Evolutionary conservation across 2,888 invertebrate genomes (phyloP).

Genomic region (Incurvaria masculella): DNA sequence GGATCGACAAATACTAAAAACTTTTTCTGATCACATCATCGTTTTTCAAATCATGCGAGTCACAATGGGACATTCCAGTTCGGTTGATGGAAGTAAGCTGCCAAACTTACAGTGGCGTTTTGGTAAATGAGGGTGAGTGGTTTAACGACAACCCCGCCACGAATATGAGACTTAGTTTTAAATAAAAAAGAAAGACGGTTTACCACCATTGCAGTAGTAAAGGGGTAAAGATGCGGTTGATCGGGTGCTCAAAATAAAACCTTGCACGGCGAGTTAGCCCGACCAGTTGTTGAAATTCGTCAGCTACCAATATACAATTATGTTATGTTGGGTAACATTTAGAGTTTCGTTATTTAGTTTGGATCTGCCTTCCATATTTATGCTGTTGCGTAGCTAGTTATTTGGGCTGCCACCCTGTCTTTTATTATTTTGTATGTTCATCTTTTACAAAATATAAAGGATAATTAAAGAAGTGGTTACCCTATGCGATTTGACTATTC

Average conservation of each 20-base stretch:
- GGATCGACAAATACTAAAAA: no score
- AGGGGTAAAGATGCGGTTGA: neutral
- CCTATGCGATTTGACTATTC: no score
- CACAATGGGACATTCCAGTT: neutral
- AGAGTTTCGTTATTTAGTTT: no score
- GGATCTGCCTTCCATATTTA: no score
- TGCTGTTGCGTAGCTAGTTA: no score
- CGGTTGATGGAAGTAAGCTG: conserved; percentile 1
- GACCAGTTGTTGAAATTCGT: conserved; percentile 3
- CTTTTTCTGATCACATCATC: neutral
- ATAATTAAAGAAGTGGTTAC: no score
- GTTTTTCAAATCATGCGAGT: neutral
- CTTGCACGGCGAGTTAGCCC: no score
- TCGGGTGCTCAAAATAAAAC: neutral
- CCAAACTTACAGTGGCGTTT: neutral
- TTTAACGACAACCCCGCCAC: neutral
- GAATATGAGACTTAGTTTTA: neutral
- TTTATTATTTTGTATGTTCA: no score
- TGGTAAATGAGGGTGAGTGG: conserved; percentile 8
- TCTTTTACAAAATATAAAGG: no score
- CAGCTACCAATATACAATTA: neutral
- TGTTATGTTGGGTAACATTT: no score
- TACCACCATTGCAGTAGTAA: neutral
- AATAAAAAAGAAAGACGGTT: neutral
- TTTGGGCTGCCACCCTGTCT: no score